Percentiles rank a stretch among this genome's conserved stretches.
Evolutionary conservation across 2,113 vertebrate species (phyloP).

Genomic region (Miniopterus natalensis): DNA sequence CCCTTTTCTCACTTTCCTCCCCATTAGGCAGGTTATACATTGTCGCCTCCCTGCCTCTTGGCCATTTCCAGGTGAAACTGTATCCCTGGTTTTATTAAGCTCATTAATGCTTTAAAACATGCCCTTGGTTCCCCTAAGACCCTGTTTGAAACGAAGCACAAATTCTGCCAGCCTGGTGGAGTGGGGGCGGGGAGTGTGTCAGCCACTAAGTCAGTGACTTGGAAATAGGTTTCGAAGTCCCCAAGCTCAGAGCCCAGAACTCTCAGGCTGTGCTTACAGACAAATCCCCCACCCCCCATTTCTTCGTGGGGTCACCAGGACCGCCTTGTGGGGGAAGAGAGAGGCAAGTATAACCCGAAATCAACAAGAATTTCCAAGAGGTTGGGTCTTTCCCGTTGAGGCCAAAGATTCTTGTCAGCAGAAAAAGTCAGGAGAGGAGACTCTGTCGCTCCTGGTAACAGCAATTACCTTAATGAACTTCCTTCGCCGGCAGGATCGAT

Average conservation of each 20-base stretch:
- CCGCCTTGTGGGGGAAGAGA: accelerated
- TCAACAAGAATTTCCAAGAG: not conserved
- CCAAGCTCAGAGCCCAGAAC: not conserved
- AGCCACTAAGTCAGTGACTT: accelerated
- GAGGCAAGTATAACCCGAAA: not conserved
- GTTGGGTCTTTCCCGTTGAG: not conserved
- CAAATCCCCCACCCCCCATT: not conserved
- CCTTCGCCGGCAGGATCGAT: not conserved
- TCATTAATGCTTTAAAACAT: not conserved
- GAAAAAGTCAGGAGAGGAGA: slow-evolving; percentile 53
- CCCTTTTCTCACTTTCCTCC: slow-evolving; percentile 84
- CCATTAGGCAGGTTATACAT: slow-evolving; percentile 84
- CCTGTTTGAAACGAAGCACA: not conserved
- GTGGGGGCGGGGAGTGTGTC: accelerated
- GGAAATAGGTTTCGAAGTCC: not conserved
- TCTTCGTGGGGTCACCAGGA: not conserved
- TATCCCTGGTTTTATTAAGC: not conserved
- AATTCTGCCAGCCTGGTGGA: accelerated
- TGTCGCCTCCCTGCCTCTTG: slow-evolving; percentile 35
- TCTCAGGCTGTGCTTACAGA: not conserved
- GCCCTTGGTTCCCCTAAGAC: accelerated
- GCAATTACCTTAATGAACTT: slow-evolving; percentile 69
- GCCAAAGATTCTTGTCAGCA: not conserved
- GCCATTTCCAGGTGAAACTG: not conserved
- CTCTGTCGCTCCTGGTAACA: not conserved